A percentile compares a stretch with the other conserved stretches of the same genome.
Conservation (phyloP, 2,888 invertebrate species). For the Cryptocephalus primarius region DNA sequence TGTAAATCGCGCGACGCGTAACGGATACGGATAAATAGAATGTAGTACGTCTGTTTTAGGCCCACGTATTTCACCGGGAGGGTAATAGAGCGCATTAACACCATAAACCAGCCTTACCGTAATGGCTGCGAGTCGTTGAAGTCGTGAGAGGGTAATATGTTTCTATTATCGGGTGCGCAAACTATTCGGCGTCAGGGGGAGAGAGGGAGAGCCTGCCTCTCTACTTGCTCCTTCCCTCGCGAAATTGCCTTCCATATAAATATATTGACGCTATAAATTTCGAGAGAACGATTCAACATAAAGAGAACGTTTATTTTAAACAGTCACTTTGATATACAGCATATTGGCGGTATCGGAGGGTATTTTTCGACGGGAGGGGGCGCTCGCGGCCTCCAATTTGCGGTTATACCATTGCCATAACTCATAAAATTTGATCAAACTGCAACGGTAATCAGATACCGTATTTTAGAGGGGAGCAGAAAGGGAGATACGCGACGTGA, state of each 20-base stretch:
- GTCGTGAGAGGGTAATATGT: constrained; percentile 40
- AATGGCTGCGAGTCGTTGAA: constrained; percentile 38
- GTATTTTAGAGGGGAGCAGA: no score
- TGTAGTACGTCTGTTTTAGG: constrained; percentile 25
- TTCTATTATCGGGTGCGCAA: constrained; percentile 38
- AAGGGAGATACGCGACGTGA: no score
- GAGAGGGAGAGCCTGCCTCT: constrained; percentile 20
- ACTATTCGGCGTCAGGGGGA: constrained; percentile 32
- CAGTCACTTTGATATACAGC: constrained; percentile 30
- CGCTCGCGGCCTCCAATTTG: no score
- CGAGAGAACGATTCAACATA: constrained; percentile 35
- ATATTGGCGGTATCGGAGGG: constrained; percentile 20
- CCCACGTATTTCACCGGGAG: constrained; percentile 31
- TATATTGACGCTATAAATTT: constrained; percentile 40
- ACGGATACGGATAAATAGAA: constrained; percentile 23
- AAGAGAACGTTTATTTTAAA: constrained; percentile 38
- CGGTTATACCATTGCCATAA: no score
- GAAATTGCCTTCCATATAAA: constrained; percentile 41
- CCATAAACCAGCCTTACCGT: constrained; percentile 40
- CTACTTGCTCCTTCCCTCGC: constrained; percentile 23
- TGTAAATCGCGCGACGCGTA: constrained; percentile 9
- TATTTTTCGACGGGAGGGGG: no score
- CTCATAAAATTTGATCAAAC: no score
- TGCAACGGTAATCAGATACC: no score
- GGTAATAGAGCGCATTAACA: constrained; percentile 39